These are phyloP conservation scores for Drosophila paramelanica DNA, from an alignment of 2,888 invertebrate species.

Conservation along the genomic window DNA sequence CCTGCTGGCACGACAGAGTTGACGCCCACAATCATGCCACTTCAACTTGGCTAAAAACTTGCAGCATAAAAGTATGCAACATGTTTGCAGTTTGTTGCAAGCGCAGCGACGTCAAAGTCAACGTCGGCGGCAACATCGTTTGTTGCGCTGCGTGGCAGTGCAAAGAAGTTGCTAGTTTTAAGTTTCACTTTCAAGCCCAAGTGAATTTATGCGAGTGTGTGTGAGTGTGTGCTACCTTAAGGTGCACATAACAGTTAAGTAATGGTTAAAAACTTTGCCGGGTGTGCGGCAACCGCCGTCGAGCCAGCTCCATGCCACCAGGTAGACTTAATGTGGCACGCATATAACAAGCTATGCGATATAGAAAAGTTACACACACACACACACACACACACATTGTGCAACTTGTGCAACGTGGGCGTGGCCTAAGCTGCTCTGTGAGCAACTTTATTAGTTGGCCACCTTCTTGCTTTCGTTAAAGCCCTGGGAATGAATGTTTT, in stretches of 20 bases:
- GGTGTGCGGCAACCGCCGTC: slow-evolving; percentile 25
- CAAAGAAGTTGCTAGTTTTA: slow-evolving; percentile 66
- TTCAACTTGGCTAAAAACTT: slow-evolving; percentile 52
- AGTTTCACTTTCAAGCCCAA: slow-evolving; percentile 81
- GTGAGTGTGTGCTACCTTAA: slow-evolving; percentile 57
- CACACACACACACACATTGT: slow-evolving; percentile 51
- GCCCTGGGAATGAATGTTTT: slow-evolving; percentile 41
- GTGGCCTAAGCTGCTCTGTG: slow-evolving; percentile 66
- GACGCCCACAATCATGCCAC: slow-evolving; percentile 17
- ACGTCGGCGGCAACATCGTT: slow-evolving; percentile 15
- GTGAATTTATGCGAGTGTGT: slow-evolving; percentile 66
- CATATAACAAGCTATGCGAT: slow-evolving; percentile 49
- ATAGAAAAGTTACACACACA: slow-evolving; percentile 44
- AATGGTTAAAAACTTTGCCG: slow-evolving; percentile 74
- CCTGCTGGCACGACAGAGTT: slow-evolving; percentile 2
- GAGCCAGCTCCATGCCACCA: slow-evolving; percentile 32
- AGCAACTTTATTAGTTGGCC: slow-evolving; percentile 71
- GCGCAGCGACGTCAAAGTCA: slow-evolving; percentile 30
- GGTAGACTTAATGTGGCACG: slow-evolving; percentile 61
- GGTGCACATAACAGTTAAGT: slow-evolving; percentile 80
- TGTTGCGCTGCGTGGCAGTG: slow-evolving; percentile 22
- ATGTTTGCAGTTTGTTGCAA: slow-evolving; percentile 77
- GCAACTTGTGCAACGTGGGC: slow-evolving; percentile 61
- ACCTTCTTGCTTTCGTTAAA: slow-evolving; percentile 67
- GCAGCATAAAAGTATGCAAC: slow-evolving; percentile 67